Evolutionary conservation across 1,140 invertebrate species (phyloP).

Genomic region (Oreohelix idahoensis): DNA sequence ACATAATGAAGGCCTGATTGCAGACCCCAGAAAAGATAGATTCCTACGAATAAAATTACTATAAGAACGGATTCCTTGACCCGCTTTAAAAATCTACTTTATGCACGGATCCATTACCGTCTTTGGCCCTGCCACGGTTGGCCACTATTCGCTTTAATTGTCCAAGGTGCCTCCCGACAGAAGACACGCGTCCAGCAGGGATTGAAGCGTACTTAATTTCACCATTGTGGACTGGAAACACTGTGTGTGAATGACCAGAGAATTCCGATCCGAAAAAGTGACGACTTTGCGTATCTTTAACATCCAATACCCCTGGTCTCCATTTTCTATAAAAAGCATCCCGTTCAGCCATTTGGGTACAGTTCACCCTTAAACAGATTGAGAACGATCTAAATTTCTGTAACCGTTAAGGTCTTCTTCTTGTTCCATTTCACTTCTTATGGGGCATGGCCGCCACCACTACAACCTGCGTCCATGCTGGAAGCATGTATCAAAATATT

Average conservation of each 20-base stretch:
- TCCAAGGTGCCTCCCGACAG: background rate
- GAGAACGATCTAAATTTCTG: background rate
- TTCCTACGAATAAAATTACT: too few relatives aligned
- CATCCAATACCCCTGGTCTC: conserved; percentile 85
- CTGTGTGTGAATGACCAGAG: conserved; percentile 86
- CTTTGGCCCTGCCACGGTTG: background rate
- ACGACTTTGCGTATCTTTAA: conserved; percentile 82
- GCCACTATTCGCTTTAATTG: background rate
- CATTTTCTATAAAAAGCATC: conserved; percentile 85
- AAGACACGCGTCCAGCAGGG: conserved; percentile 84
- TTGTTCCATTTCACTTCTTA: background rate
- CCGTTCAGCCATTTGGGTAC: conserved; percentile 86
- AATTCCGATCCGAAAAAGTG: conserved; percentile 93
- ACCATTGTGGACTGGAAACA: conserved; percentile 74
- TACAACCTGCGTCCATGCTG: background rate
- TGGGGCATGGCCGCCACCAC: background rate
- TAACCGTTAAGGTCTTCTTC: background rate
- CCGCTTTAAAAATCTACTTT: conserved; percentile 4
- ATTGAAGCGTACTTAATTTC: conserved; percentile 80
- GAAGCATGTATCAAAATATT: background rate
- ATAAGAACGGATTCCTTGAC: too few relatives aligned
- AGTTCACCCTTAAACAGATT: conserved; percentile 73
- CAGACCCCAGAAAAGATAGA: too few relatives aligned
- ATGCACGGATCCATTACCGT: conserved; percentile 22
- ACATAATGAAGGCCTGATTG: too few relatives aligned